phyloP scores from a whole-genome alignment of 2,888 invertebrate species.

The Scaptomyza cyrtandrae region DNA sequence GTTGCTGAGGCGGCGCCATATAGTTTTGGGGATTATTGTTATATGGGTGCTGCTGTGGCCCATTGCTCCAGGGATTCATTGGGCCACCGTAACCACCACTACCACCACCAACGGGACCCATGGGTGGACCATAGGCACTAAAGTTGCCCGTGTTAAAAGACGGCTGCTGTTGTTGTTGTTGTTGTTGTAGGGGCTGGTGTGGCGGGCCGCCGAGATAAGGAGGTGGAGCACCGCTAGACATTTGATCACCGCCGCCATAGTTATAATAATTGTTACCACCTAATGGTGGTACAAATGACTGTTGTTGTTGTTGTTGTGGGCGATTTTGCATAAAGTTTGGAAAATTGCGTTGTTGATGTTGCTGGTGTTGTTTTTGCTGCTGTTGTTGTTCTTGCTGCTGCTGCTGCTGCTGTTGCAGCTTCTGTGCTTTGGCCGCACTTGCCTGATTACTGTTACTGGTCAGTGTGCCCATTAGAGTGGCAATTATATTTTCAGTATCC shows the following conservation, averaged over 20 bases:
- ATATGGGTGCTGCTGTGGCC: constrained; percentile 30
- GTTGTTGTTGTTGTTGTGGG: constrained; percentile 6
- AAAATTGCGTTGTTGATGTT: constrained; percentile 4
- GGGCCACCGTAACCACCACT: constrained; percentile 49
- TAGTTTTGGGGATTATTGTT: constrained; percentile 53
- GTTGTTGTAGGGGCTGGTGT: constrained; percentile 16
- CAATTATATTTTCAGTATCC: constrained; percentile 87
- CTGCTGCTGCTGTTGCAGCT: constrained; percentile 6
- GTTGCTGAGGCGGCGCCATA: constrained; percentile 50
- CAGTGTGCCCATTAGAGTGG: constrained; percentile 87
- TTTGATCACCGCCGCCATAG: constrained; percentile 22
- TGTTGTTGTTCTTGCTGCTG: constrained; percentile 1
- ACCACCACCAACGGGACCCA: constrained; percentile 48
- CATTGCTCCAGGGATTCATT: constrained; percentile 51
- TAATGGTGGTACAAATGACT: constrained; percentile 20
- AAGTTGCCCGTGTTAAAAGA: constrained; percentile 47
- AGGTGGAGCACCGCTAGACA: constrained; percentile 14
- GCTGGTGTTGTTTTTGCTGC: constrained; percentile 16
- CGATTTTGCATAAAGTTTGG: constrained; percentile 17
- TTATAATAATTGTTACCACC: constrained; percentile 28
- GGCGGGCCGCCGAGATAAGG: constrained; percentile 16
- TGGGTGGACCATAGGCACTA: constrained; percentile 39
- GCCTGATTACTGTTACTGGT: constrained; percentile 58
- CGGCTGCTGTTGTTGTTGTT: constrained; percentile 10
- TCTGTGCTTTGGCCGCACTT: constrained; percentile 29